Conservation (phyloP, 2,113 vertebrate genomes). For the Xiphias gladius region DNA sequence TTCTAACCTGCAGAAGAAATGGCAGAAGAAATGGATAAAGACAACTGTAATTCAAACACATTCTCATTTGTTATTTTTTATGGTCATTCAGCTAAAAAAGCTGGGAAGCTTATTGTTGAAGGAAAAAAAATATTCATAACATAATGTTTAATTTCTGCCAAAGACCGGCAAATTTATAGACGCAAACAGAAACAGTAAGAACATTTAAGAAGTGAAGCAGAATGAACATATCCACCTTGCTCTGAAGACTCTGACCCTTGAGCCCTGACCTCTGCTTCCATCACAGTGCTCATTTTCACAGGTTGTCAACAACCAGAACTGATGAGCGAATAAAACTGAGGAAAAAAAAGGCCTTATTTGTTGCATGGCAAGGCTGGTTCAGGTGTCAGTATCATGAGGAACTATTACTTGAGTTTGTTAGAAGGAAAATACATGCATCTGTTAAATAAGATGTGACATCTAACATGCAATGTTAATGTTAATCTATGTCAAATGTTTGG, state of each 20-base stretch:
- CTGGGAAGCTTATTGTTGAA: conserved; percentile 57
- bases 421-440: conserved; percentile 63
- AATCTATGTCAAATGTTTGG: conserved; percentile 50
- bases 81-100: conserved; percentile 65
- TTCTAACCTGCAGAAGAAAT: conserved; percentile 57
- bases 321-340: conserved; percentile 53
- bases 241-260: conserved; percentile 71
- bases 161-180: conserved; percentile 59
- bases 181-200: conserved; percentile 58
- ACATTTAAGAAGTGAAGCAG: conserved; percentile 70
- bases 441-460: conserved; percentile 44
- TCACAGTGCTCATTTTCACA: conserved; percentile 55
- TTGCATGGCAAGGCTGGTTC: conserved; percentile 27
- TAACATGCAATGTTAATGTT: conserved; percentile 74
- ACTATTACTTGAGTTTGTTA: conserved; percentile 38
- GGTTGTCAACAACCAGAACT: conserved; percentile 74
- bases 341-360: conserved; percentile 34
- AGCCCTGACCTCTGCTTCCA: conserved; percentile 78
- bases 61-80: conserved; percentile 36
- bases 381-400: conserved; percentile 37
- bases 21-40: conserved; percentile 43
- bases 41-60: conserved; percentile 46
- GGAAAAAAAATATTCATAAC: conserved; percentile 36
- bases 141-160: conserved; percentile 55
- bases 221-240: conserved; percentile 36